Percentiles rank a stretch among this genome's conserved stretches.
Evolutionary conservation across 2,888 invertebrate species (phyloP).

Genomic region (Leptinotarsa juncta): DNA sequence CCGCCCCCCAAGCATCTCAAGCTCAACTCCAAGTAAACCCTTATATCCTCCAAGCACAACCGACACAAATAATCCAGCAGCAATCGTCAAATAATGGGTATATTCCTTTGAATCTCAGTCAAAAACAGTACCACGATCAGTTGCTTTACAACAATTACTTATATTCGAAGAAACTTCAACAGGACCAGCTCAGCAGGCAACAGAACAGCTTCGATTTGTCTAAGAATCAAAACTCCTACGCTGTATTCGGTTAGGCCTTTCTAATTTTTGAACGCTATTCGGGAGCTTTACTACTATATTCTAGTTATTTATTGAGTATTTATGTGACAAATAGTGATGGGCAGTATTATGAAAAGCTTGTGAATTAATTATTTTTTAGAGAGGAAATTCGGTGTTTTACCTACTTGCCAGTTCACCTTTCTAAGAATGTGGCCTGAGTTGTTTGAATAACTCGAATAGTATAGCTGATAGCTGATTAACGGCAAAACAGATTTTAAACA

Average conservation of each 20-base stretch:
- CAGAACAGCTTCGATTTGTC: conserved; percentile 58
- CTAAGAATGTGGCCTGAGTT: too few relatives aligned
- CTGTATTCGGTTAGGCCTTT: conserved; percentile 50
- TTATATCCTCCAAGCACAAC: conserved; percentile 10
- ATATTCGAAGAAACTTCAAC: conserved; percentile 49
- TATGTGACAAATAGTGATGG: conserved; percentile 18
- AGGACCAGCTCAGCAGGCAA: conserved; percentile 56
- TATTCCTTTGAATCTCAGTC: conserved; percentile 49
- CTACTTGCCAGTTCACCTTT: not conserved
- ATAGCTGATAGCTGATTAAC: too few relatives aligned
- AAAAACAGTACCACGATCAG: conserved; percentile 53
- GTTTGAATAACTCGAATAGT: too few relatives aligned
- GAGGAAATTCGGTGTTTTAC: not conserved
- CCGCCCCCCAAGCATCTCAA: conserved; percentile 12
- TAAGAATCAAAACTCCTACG: conserved; percentile 51
- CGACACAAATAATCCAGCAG: conserved; percentile 16
- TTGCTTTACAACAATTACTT: conserved; percentile 53
- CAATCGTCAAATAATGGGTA: conserved; percentile 43
- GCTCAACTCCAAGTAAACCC: not conserved
- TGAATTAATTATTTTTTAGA: not conserved
- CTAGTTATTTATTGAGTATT: conserved; percentile 18
- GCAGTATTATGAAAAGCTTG: conserved; percentile 17
- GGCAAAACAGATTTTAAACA: too few relatives aligned
- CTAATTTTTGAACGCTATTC: not conserved
- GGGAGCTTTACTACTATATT: not conserved